A percentile compares a stretch with the other conserved stretches of the same genome.
phyloP scores from a whole-genome alignment of 1,140 invertebrate genomes.

The Sipha flava region DNA sequence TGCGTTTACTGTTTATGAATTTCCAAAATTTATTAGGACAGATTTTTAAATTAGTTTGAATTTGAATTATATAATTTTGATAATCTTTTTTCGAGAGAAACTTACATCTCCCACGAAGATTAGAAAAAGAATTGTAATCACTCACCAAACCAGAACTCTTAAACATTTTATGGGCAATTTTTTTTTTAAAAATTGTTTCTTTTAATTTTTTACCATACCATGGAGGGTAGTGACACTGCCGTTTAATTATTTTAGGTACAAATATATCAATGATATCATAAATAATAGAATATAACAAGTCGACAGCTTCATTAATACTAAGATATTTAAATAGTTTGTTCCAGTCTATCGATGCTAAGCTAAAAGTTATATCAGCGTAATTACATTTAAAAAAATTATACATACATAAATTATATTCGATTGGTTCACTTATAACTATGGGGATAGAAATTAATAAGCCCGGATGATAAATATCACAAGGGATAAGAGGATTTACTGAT shows the following conservation, averaged over 20 bases:
- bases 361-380: background rate
- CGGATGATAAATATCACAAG: background rate
- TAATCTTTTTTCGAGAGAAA: too few species aligned
- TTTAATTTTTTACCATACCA: background rate
- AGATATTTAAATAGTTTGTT: background rate
- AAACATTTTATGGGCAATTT: too few species aligned
- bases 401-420: background rate
- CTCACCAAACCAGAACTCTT: background rate
- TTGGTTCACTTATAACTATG: too few species aligned
- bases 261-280: background rate
- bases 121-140: background rate
- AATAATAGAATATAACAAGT: background rate
- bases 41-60: too few species aligned
- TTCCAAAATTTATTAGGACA: too few species aligned
- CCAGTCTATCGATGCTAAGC: background rate
- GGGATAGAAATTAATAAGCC: background rate
- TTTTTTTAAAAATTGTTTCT: background rate
- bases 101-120: too few species aligned
- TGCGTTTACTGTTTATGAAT: too few species aligned
- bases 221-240: background rate
- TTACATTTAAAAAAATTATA: background rate
- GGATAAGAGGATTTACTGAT: too few species aligned
- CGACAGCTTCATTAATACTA: background rate
- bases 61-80: too few species aligned
- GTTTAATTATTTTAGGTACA: background rate